Evolutionary conservation across 1,140 invertebrate genomes (phyloP).

Genomic region (Psix sp.): DNA sequence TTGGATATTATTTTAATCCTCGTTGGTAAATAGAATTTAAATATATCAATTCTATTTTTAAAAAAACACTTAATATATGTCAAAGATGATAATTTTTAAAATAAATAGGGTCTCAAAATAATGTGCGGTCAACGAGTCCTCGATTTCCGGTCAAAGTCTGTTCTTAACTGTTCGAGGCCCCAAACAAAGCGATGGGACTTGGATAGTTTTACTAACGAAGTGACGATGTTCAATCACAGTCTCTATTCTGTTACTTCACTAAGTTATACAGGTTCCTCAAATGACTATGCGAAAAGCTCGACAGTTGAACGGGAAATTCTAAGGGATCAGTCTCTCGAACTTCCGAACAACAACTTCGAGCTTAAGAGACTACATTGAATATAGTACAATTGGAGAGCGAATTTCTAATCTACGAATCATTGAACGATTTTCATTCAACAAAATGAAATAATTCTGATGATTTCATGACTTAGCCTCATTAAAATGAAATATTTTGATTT

Average conservation of each 20-base stretch:
- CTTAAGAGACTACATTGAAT: slow-evolving; percentile 29
- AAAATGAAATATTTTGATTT: no score
- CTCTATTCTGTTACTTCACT: slow-evolving; percentile 40
- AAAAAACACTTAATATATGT: no score
- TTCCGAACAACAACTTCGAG: slow-evolving; percentile 25
- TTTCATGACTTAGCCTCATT: no score
- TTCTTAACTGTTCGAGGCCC: slow-evolving; percentile 18
- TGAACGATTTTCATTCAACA: no score
- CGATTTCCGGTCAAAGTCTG: slow-evolving; percentile 36
- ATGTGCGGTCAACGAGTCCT: slow-evolving; percentile 2
- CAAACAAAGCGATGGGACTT: slow-evolving; percentile 43
- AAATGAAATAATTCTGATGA: no score
- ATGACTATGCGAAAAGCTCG: slow-evolving; percentile 20
- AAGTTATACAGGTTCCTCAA: slow-evolving; percentile 31
- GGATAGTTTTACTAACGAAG: slow-evolving; percentile 45
- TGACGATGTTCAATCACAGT: slow-evolving; percentile 49
- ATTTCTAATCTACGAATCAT: slow-evolving; percentile 11
- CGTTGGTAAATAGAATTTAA: no score
- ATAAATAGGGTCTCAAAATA: no score
- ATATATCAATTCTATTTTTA: no score
- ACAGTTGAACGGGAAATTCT: slow-evolving; percentile 20
- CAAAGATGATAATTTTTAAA: no score
- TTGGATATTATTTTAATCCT: no score
- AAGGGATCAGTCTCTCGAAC: slow-evolving; percentile 14
- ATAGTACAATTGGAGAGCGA: slow-evolving; percentile 9